Conservation (phyloP, 2,888 invertebrate genomes). For the Peribatodes rhomboidaria region DNA sequence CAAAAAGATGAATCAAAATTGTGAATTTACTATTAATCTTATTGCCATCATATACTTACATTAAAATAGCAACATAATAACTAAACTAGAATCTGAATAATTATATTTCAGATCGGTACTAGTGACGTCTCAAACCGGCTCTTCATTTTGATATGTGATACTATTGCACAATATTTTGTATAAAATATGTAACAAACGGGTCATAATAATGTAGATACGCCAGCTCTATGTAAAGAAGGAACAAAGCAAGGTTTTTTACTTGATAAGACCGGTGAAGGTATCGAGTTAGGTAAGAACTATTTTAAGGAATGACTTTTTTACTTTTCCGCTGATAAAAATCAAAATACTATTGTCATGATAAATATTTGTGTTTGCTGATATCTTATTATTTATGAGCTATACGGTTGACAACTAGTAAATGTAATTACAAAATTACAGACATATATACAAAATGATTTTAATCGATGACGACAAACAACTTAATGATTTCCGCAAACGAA, state of each 20-base stretch:
- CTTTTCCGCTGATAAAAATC: not conserved
- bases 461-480: slow-evolving; percentile 5
- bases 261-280: slow-evolving; percentile 26
- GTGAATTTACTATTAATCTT: not conserved
- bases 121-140: not conserved
- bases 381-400: no score
- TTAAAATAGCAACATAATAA: no score
- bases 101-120: no score
- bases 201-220: slow-evolving; percentile 12
- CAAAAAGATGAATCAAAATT: not conserved
- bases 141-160: not conserved
- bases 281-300: slow-evolving; percentile 2
- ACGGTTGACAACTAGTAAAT: not conserved
- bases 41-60: no score
- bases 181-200: slow-evolving; percentile 22
- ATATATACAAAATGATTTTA: not conserved
- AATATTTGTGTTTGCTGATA: not conserved
- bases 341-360: not conserved
- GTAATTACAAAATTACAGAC: not conserved
- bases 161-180: slow-evolving; percentile 27
- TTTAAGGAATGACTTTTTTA: not conserved
- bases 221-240: not conserved
- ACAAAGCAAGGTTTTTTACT: not conserved
- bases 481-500: slow-evolving; percentile 35
- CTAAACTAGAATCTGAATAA: not conserved